A percentile compares a stretch with the other conserved stretches of the same genome.
Evolutionary conservation across 2,797 vertebrate genomes (phyloP).

Genomic region (Leptoclinus maculatus): DNA sequence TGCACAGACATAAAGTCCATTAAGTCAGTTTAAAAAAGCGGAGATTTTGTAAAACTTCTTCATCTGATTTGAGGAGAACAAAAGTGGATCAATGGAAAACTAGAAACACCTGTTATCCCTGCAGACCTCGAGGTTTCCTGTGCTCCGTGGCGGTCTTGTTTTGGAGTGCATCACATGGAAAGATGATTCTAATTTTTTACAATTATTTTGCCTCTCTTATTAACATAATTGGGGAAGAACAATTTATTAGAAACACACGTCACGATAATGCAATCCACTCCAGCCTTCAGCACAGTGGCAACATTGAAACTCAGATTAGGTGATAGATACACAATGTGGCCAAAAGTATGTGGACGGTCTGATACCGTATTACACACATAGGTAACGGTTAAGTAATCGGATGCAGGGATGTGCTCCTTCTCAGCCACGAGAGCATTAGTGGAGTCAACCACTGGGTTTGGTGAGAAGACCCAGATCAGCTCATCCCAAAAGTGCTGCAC

Average conservation of each 20-base stretch:
- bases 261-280: slow-evolving; percentile 18
- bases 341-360: slow-evolving; percentile 8
- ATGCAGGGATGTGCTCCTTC: neutral
- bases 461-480: neutral
- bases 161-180: neutral
- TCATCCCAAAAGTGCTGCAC: neutral
- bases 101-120: slow-evolving; percentile 7
- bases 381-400: neutral
- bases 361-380: neutral
- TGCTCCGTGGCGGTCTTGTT: neutral
- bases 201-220: slow-evolving; percentile 14
- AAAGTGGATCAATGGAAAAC: neutral
- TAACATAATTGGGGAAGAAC: slow-evolving; percentile 24
- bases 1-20: neutral
- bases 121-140: neutral
- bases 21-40: neutral
- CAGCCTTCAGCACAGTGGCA: neutral
- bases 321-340: neutral
- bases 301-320: neutral
- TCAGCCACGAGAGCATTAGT: neutral
- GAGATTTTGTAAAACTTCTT: neutral
- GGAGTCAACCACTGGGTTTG: neutral
- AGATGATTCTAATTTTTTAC: slow-evolving; percentile 40
- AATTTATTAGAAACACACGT: slow-evolving; percentile 47
- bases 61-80: neutral